A percentile compares a stretch with the other conserved stretches of the same genome.
These are phyloP conservation scores for Neosalanx taihuensis DNA, from an alignment of 2,797 vertebrate species.

Conservation along the genomic window DNA sequence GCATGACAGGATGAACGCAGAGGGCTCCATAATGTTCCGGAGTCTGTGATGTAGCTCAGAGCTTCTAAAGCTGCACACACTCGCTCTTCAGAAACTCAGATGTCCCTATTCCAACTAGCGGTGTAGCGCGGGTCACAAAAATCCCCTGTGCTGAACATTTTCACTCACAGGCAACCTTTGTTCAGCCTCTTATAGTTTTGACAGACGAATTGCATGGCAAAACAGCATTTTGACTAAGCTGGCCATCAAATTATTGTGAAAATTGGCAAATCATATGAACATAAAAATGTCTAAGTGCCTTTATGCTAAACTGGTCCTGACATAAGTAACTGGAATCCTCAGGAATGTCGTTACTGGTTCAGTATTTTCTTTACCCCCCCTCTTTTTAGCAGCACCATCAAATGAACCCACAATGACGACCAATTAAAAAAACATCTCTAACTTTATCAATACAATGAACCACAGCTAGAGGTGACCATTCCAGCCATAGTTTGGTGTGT, in stretches of 20 bases:
- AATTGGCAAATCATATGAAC: background rate
- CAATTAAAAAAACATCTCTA: background rate
- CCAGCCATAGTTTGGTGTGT: conserved; percentile 3
- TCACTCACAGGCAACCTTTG: background rate
- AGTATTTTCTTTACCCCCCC: background rate
- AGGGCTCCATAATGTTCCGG: conserved; percentile 12
- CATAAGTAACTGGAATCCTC: background rate
- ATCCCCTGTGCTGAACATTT: background rate
- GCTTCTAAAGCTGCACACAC: background rate
- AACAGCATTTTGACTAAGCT: background rate
- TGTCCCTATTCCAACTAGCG: background rate
- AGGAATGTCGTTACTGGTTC: background rate
- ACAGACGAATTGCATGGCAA: background rate
- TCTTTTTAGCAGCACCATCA: background rate
- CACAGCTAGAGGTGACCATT: conserved; percentile 3
- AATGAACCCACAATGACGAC: background rate
- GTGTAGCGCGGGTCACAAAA: background rate
- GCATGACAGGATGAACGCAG: conserved; percentile 6
- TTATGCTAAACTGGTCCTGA: too few species aligned
- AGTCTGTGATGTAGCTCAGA: conserved; percentile 16
- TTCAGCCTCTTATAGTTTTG: too few species aligned
- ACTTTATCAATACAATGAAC: background rate
- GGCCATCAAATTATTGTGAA: background rate
- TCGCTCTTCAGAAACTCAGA: background rate
- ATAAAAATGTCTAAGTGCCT: background rate